phyloP scores from a whole-genome alignment of 2,888 invertebrate genomes.

The Aspidiotus rigidus region DNA sequence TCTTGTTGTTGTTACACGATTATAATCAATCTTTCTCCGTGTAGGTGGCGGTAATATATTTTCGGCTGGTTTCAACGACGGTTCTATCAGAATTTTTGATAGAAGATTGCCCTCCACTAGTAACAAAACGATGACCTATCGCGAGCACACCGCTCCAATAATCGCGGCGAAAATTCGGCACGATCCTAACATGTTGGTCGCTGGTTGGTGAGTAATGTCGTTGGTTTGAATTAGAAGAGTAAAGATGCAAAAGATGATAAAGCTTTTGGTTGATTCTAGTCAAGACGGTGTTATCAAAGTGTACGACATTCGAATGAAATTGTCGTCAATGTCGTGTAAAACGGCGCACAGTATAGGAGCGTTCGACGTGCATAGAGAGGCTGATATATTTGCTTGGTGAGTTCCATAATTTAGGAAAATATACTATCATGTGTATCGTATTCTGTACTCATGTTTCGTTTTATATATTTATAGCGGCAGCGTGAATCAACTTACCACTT shows the following conservation, averaged over 20 bases:
- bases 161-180: slow-evolving; percentile 57
- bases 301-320: slow-evolving; percentile 58
- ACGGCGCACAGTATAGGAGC: slow-evolving; percentile 69
- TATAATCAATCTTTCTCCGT: neutral
- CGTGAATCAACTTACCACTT: slow-evolving; percentile 41
- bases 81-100: slow-evolving; percentile 79
- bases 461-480: slow-evolving; percentile 21
- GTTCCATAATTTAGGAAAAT: slow-evolving; percentile 36
- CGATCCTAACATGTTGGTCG: slow-evolving; percentile 50
- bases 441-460: no score
- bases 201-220: slow-evolving; percentile 53
- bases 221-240: neutral
- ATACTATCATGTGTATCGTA: neutral
- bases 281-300: slow-evolving; percentile 65
- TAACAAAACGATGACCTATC: slow-evolving; percentile 58
- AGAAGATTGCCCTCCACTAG: slow-evolving; percentile 59
- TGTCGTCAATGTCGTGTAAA: slow-evolving; percentile 53
- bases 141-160: slow-evolving; percentile 66
- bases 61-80: slow-evolving; percentile 78
- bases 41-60: slow-evolving; percentile 49
- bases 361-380: slow-evolving; percentile 69
- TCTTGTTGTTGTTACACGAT: neutral
- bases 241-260: neutral
- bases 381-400: slow-evolving; percentile 77
- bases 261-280: slow-evolving; percentile 45